Evolutionary conservation across 2,113 vertebrate genomes (phyloP), one percentile per base, ranked within the genome.

Genomic region (Lanius ludovicianus): DNA sequence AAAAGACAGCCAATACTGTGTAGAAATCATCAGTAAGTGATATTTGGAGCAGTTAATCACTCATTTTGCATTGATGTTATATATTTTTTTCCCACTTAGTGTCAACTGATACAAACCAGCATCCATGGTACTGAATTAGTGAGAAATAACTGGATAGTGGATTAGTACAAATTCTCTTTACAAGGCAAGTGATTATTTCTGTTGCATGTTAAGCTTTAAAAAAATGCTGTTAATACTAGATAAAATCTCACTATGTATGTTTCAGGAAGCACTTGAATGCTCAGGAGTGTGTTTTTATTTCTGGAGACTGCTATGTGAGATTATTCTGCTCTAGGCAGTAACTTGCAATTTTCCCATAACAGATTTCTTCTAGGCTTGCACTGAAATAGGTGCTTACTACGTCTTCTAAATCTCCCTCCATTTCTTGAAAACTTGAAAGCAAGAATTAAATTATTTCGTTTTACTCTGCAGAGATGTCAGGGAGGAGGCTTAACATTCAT

Each of bases 261-360:
- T 90, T 85, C 50, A 95, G 22, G 23, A 53, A 83, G 93, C 68
- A 20, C 33, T 47, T 87, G 55, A 79, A 67, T 80, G 64, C 55
- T 83, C 63, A 74, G 42, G 19, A 71, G 41, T 30, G 27, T 62
- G 64, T 52, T 85, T 84, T 92, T 53, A 74, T 60, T 91, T 78
- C 91, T 90, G 57, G 60, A 74, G 87, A 73, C 18, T 37, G n/a
- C 46, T 35, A 44, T 28, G 47, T 87, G 67, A 57, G 74, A 71
- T 69, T 91, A 90, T 76, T 77, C 78, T 73, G 78, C 84, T 89
- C n/a, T 31, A 95, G 82, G 63, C 76, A 85, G 41, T 62, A 93
- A 76, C 28, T 77, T 86, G 64, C 75, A 87, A 63, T 94, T 90
- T 95, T 94, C 30, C 17, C 0, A 0, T 74, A 90, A 87, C 31